These are phyloP conservation scores for Monopis laevigella DNA, from an alignment of 2,888 invertebrate species.

Conservation along the genomic window DNA sequence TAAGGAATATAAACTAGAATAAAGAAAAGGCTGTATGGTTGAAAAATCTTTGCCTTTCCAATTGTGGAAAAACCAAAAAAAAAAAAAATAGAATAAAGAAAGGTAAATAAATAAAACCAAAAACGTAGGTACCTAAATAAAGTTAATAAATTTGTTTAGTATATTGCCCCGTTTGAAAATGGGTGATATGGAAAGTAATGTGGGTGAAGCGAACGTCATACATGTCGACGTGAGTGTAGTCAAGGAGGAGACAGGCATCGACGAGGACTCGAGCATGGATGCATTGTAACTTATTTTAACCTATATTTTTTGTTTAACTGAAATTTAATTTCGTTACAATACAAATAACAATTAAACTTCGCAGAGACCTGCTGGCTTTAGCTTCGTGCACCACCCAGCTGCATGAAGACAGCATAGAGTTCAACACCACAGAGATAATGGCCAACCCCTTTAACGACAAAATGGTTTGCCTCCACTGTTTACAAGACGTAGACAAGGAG, in stretches of 20 bases:
- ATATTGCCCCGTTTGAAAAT: too few relatives aligned
- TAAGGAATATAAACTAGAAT: too few relatives aligned
- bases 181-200: too few relatives aligned
- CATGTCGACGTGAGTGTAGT: conserved; percentile 1
- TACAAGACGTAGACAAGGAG: conserved; percentile 1
- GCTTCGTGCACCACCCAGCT: conserved; percentile 26
- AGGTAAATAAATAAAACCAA: too few relatives aligned
- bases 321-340: not conserved
- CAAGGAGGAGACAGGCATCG: not conserved
- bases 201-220: too few relatives aligned
- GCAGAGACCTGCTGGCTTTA: conserved; percentile 27
- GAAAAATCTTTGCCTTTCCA: too few relatives aligned
- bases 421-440: conserved; percentile 27
- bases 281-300: not conserved
- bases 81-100: too few relatives aligned
- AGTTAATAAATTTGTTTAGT: too few relatives aligned
- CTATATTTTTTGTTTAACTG: not conserved
- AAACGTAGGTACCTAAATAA: too few relatives aligned
- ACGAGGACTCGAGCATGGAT: conserved; percentile 2
- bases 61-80: too few relatives aligned
- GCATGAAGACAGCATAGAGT: conserved; percentile 27
- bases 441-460: conserved; percentile 17
- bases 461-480: conserved; percentile 9
- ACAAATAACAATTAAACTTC: conserved; percentile 13
- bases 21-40: too few relatives aligned